Evolutionary conservation across 2,797 vertebrate species (phyloP), one percentile per base, ranked within the genome.

Genomic region (Sebastes baramenuke): DNA sequence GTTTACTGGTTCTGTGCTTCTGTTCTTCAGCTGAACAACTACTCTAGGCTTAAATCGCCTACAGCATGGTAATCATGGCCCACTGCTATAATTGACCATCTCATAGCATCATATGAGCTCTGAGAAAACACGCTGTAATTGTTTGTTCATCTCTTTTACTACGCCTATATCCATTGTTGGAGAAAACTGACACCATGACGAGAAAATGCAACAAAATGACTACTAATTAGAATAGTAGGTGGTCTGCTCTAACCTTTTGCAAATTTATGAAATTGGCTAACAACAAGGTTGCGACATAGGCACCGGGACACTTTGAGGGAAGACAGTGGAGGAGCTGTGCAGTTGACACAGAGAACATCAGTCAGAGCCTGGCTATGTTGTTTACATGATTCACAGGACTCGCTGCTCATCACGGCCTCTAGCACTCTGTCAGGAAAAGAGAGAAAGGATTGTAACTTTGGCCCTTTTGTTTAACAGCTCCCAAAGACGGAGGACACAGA

Each of bases 391-490:
- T 95, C 92, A 89, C 58, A 85, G 87, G 83, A 93, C 89, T 89
- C 59, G 69, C 90, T 79, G 92, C 93, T 93, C 89, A 95, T 95
- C 94, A 94, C 89, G 72, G 81, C 91, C 86, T 85, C 85, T 88
- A 89, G 87, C 87, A 88, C 88, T 90, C 92, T 87, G 93, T 93
- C 91, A 89, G 83, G 85, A 89, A 87, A 87, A 91, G 92, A 92
- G 84, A 93, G 87, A 89, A 89, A 90, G 92, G 93, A 95, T 93
- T 95, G 92, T 92, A 96, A 96, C 95, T 96, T 95, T 95, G 94
- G 94, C 94, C 95, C 97, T 97, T 96, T 97, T 98, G 97, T 98
- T 98, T 97, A 96, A 96, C 95, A 96, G 96, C 96, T 93, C 94
- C 92, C 90, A 92, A 94, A 95, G 93, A 95, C 90, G 67, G 92